phyloP scores from a whole-genome alignment of 2,797 vertebrate genomes.

The Anas acuta region DNA sequence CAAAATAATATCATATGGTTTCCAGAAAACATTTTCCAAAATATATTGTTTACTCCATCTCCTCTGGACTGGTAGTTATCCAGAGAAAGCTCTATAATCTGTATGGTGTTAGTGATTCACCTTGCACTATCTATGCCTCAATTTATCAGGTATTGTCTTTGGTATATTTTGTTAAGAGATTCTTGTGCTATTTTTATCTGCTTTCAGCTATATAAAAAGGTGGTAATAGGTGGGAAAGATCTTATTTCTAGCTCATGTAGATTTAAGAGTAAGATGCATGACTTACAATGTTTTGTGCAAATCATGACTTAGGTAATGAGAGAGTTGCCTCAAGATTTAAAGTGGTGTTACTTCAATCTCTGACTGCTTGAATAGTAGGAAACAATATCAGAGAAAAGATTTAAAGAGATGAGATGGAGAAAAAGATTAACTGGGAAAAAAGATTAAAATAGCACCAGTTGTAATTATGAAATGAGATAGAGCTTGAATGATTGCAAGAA shows the following conservation, averaged over 20 bases:
- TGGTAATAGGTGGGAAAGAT: neutral
- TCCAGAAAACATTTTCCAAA: constrained; percentile 4
- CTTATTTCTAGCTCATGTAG: neutral
- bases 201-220: neutral
- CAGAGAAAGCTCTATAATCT: neutral
- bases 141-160: neutral
- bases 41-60: neutral
- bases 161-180: neutral
- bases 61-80: neutral
- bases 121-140: neutral
- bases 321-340: neutral
- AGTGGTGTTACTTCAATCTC: neutral
- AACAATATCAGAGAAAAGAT: neutral
- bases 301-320: neutral
- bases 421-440: neutral
- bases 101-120: neutral
- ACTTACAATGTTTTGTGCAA: neutral
- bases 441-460: neutral
- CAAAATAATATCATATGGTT: neutral
- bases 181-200: neutral
- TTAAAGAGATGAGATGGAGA: neutral
- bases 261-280: neutral
- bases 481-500: neutral
- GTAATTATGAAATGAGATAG: neutral
- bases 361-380: neutral